phyloP scores from a whole-genome alignment of 2,888 invertebrate genomes.

The Drosophila sordidula region DNA sequence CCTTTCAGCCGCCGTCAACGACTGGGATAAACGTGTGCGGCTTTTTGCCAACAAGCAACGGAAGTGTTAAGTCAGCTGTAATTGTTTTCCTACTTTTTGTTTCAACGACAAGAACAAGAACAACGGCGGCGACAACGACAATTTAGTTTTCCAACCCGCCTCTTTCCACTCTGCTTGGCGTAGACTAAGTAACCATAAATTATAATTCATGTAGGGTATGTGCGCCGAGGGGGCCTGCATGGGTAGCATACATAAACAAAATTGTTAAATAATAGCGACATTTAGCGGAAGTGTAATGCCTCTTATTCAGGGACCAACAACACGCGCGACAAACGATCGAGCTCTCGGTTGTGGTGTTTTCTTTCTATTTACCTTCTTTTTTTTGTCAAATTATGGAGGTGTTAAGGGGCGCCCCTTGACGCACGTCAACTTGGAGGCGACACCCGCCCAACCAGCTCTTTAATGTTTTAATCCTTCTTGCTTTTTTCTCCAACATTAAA shows the following conservation, averaged over 20 bases:
- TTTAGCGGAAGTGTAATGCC: slow-evolving; percentile 73
- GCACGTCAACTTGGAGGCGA: slow-evolving; percentile 7
- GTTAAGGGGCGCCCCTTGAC: slow-evolving; percentile 32
- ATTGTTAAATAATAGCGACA: slow-evolving; percentile 79
- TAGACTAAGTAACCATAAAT: slow-evolving; percentile 72
- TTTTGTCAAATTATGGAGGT: slow-evolving; percentile 61
- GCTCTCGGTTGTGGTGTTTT: slow-evolving; percentile 41
- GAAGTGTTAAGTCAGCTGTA: slow-evolving; percentile 81
- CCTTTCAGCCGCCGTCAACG: neutral
- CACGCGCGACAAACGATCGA: slow-evolving; percentile 76
- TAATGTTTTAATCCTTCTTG: slow-evolving; percentile 64
- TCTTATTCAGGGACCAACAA: slow-evolving; percentile 52
- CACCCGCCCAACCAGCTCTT: slow-evolving; percentile 14
- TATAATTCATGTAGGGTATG: slow-evolving; percentile 54
- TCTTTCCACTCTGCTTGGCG: slow-evolving; percentile 2
- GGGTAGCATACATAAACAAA: slow-evolving; percentile 67
- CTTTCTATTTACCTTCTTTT: neutral
- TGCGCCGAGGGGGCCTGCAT: slow-evolving; percentile 34
- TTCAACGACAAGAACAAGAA: slow-evolving; percentile 26
- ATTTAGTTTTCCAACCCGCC: slow-evolving; percentile 60
- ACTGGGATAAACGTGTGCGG: slow-evolving; percentile 65
- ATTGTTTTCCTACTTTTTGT: slow-evolving; percentile 74
- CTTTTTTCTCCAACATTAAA: neutral
- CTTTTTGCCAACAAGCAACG: slow-evolving; percentile 74
- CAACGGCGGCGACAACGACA: slow-evolving; percentile 54